phyloP scores from a whole-genome alignment of 30 jellyfish, hydroid and myxozoan genomes.

The Cassiopea andromeda region DNA sequence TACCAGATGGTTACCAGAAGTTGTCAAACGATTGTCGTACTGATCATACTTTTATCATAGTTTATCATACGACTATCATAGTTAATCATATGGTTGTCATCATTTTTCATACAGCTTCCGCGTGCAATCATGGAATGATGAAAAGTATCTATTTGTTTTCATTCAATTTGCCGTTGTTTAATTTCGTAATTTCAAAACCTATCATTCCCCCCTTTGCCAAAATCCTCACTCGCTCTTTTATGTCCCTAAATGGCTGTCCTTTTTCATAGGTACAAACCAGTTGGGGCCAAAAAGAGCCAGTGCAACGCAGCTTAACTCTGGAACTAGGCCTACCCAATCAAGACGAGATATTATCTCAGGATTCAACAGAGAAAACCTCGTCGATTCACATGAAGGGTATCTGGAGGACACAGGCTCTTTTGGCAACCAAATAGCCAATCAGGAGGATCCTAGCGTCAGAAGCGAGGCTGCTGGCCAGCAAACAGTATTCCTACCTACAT shows the following conservation, averaged over 20 bases:
- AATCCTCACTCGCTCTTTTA: too few relatives aligned
- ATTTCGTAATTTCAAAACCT: too few relatives aligned
- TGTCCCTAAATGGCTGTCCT: neutral
- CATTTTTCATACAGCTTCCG: too few relatives aligned
- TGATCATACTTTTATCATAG: too few relatives aligned
- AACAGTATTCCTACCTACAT: neutral
- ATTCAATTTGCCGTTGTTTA: too few relatives aligned
- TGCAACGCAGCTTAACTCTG: neutral
- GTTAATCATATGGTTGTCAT: too few relatives aligned
- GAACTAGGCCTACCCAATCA: conserved; percentile 12
- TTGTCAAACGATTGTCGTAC: too few relatives aligned
- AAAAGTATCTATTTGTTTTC: too few relatives aligned
- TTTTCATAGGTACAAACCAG: neutral
- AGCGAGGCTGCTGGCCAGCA: conserved; percentile 51
- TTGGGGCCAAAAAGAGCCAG: neutral
- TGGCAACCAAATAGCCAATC: conserved; percentile 21
- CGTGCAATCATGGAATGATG: too few relatives aligned
- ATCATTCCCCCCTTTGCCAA: too few relatives aligned
- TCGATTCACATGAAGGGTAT: conserved; percentile 49
- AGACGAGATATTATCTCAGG: conserved; percentile 36
- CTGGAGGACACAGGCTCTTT: conserved; percentile 15
- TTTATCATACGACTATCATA: too few relatives aligned
- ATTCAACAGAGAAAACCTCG: conserved; percentile 57
- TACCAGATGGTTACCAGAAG: too few relatives aligned
- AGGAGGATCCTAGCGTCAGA: conserved; percentile 21